Percentiles rank a stretch among this genome's conserved stretches.
Evolutionary conservation across 2,888 invertebrate genomes (phyloP).

Genomic region (Macrosoma leucophasiata): DNA sequence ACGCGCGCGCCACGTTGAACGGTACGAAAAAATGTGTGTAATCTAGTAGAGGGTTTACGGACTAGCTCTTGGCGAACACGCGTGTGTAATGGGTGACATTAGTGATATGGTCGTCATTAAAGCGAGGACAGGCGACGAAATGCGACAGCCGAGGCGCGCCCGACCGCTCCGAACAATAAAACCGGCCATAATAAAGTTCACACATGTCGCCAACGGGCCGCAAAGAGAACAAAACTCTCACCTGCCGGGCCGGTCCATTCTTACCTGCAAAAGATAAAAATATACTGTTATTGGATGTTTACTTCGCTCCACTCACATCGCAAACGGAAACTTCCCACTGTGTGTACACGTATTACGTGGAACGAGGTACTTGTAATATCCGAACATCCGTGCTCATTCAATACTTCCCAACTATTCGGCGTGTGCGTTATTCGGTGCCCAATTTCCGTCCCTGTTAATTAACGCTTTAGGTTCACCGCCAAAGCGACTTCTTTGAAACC

Average conservation of each 20-base stretch:
- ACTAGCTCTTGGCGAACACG: conserved; percentile 4
- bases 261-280: conserved; percentile 61
- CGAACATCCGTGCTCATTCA: no score
- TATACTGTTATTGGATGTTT: conserved; percentile 38
- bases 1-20: conserved; percentile 2
- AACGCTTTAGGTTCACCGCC: no score
- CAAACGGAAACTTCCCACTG: conserved; percentile 12
- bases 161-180: conserved; percentile 47
- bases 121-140: conserved; percentile 33
- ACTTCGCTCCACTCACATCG: conserved; percentile 7
- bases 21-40: conserved; percentile 17
- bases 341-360: not conserved
- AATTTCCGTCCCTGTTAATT: no score
- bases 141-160: conserved; percentile 27
- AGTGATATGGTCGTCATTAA: conserved; percentile 35
- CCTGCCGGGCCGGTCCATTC: conserved; percentile 42
- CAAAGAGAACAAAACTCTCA: conserved; percentile 56
- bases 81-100: conserved; percentile 24
- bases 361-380: no score
- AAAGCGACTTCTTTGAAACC: no score
- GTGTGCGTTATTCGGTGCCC: no score
- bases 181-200: conserved; percentile 57
- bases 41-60: conserved; percentile 5
- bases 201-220: conserved; percentile 49
- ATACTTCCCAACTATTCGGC: no score